These are phyloP conservation scores for Lindbergichthys nudifrons DNA, from an alignment of 2,797 vertebrate species.

Conservation along the genomic window DNA sequence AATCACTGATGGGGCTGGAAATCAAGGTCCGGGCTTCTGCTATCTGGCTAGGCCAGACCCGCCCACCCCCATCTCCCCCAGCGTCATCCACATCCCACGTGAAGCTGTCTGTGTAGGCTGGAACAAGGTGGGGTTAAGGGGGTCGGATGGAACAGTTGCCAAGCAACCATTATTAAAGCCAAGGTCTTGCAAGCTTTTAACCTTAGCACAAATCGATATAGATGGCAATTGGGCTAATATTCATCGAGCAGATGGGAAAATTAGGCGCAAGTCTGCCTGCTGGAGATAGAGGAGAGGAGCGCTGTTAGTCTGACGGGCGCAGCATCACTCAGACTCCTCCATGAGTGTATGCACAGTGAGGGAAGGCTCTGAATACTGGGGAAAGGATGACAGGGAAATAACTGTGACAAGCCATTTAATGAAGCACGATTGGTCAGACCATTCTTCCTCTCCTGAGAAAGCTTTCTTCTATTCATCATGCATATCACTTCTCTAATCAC, in stretches of 20 bases:
- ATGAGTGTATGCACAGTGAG: slow-evolving; percentile 58
- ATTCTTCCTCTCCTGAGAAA: slow-evolving; percentile 5
- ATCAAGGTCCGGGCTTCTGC: slow-evolving; percentile 80
- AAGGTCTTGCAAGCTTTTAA: slow-evolving; percentile 86
- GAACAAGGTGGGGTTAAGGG: slow-evolving; percentile 49
- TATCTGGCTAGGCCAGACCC: slow-evolving; percentile 68
- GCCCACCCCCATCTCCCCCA: slow-evolving; percentile 49
- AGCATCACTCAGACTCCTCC: slow-evolving; percentile 57
- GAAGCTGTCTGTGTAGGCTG: slow-evolving; percentile 38
- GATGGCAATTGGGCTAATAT: slow-evolving; percentile 81
- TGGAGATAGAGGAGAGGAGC: slow-evolving; percentile 57
- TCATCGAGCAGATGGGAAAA: slow-evolving; percentile 84
- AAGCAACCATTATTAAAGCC: slow-evolving; percentile 80
- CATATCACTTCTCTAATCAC: slow-evolving; percentile 21
- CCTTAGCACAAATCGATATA: slow-evolving; percentile 82
- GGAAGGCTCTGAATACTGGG: slow-evolving; percentile 9
- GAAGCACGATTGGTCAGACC: slow-evolving; percentile 8
- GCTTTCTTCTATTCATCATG: slow-evolving; percentile 24
- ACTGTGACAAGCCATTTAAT: slow-evolving; percentile 51
- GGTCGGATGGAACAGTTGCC: slow-evolving; percentile 73
- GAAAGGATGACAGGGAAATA: slow-evolving; percentile 51
- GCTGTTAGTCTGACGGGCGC: slow-evolving; percentile 34
- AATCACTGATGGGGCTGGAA: slow-evolving; percentile 85
- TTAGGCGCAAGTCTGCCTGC: slow-evolving; percentile 69
- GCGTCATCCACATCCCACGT: slow-evolving; percentile 48